Evolutionary conservation across 2,888 invertebrate species (phyloP), one percentile per base, ranked within the genome.

Genomic region (Tetragonula carbonaria): DNA sequence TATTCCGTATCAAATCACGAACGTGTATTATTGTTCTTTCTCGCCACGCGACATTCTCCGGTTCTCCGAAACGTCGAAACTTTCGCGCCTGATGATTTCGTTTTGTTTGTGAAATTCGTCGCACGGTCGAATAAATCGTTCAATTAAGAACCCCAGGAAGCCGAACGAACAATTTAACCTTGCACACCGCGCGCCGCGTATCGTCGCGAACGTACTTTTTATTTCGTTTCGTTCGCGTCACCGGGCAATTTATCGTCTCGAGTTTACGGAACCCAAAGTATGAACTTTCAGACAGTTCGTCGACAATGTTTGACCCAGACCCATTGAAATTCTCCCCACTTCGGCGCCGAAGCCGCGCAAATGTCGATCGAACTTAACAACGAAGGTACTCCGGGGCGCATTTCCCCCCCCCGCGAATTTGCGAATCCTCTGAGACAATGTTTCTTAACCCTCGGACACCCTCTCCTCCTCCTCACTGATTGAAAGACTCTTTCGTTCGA

Each of bases 281-380:
- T 70, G 68, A 85, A 85, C 59, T 83, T 85, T 65, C 84, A 78
- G 82, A 82, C 84, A 85, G 84, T 85, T 85, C 75, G 78, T 78
- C 84, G 84, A 73, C 83, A 70, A 83, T 75, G 74, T 82, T 82
- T 85, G 83, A 85, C 84, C 84, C 84, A 82, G 84, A 85, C 84
- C 84, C 75, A 76, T 83, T 83, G 72, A 79, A 85, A 76, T 85
- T 83, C 79, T 68, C 62, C 63, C 66, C 57, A 53, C 38, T 28
- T 16, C 53, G 23, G 21, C 45, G 13, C 55, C 50, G 55, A 23
- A 6, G 1, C 28, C 66, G 75, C 66, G 62, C 73, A 73, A 75
- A 82, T 85, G 72, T 82, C 83, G 83, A 78, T 78, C 75, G 72
- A 84, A 84, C 78, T 78, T 67, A 74, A 82, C 74, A 66, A 78